Conservation (phyloP, 2,113 vertebrate species). For the Menura novaehollandiae region DNA sequence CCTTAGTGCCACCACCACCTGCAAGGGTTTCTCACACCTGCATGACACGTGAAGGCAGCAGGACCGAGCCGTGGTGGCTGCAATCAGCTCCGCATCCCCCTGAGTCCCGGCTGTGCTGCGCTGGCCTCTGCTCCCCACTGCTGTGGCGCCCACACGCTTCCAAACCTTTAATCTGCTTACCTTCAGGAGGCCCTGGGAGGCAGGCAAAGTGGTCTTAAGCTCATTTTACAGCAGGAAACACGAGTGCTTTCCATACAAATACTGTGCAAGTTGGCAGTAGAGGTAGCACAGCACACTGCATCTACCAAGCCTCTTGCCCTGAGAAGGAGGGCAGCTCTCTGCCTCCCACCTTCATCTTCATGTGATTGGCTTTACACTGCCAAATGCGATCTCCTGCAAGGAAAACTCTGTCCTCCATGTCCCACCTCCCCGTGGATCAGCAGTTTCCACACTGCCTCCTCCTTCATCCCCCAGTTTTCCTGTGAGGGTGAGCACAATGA, state of each 20-base stretch:
- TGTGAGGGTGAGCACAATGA: rapidly evolving
- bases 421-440: background rate
- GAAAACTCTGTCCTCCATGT: background rate
- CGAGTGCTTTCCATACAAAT: background rate
- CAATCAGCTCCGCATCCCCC: rapidly evolving
- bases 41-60: background rate
- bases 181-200: background rate
- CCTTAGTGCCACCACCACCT: background rate
- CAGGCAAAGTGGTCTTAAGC: constrained; percentile 34
- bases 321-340: background rate
- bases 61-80: background rate
- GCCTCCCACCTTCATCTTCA: background rate
- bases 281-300: background rate
- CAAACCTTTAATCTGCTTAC: constrained; percentile 53
- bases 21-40: background rate
- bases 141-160: rapidly evolving
- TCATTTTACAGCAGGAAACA: constrained; percentile 20
- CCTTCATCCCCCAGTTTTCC: background rate
- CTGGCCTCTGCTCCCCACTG: background rate
- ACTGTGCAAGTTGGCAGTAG: background rate
- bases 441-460: background rate
- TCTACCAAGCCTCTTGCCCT: background rate
- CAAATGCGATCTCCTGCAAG: background rate
- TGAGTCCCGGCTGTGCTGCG: rapidly evolving
- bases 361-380: background rate